A percentile compares a stretch with the other conserved stretches of the same genome.
Conservation (phyloP, 2,797 vertebrate species). For the Sparidentex hasta region DNA sequence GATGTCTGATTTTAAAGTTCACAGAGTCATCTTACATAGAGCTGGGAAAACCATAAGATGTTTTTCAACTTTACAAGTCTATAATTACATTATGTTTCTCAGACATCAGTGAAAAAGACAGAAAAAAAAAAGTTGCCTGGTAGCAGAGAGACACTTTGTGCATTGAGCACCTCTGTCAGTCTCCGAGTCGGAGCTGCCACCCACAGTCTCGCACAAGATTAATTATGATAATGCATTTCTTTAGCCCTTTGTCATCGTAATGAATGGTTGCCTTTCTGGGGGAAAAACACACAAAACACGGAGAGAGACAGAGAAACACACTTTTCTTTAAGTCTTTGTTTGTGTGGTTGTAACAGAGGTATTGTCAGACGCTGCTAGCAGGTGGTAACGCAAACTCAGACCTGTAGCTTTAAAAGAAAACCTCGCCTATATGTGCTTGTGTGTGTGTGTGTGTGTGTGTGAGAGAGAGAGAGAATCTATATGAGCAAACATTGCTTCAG, state of each 20-base stretch:
- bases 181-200: constrained; percentile 86
- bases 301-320: constrained; percentile 80
- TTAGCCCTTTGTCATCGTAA: constrained; percentile 93
- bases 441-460: not conserved
- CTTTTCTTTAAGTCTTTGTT: constrained; percentile 93
- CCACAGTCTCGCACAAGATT: constrained; percentile 94
- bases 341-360: constrained; percentile 90
- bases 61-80: constrained; percentile 12
- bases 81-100: constrained; percentile 66
- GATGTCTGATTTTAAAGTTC: constrained; percentile 25
- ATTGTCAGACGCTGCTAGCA: constrained; percentile 92
- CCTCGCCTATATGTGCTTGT: constrained; percentile 26
- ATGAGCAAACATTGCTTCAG: constrained; percentile 39
- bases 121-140: constrained; percentile 63
- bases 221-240: constrained; percentile 99
- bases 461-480: not conserved
- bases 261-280: constrained; percentile 94
- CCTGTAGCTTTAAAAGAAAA: constrained; percentile 72
- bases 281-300: constrained; percentile 82
- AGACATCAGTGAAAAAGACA: constrained; percentile 80
- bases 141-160: constrained; percentile 83
- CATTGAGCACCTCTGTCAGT: constrained; percentile 85
- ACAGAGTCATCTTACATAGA: constrained; percentile 23
- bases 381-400: constrained; percentile 90
- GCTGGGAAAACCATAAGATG: constrained; percentile 10